Percentiles rank a stretch among this genome's conserved stretches.
Evolutionary conservation across 2,888 invertebrate genomes (phyloP).

Genomic region (Eucera pruinosa): DNA sequence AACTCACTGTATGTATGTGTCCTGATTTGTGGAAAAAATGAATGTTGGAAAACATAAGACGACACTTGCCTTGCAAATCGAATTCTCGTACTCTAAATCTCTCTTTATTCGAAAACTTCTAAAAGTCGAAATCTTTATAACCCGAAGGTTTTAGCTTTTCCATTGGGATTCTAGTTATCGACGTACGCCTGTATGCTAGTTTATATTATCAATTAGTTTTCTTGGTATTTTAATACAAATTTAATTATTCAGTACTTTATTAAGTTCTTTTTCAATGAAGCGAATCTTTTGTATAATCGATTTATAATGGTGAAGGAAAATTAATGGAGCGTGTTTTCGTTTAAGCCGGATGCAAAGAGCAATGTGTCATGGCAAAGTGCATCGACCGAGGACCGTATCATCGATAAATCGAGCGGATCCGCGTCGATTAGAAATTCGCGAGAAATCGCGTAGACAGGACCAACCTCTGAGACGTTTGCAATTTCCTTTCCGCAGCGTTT

Average conservation of each 20-base stretch:
- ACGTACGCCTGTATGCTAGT: too few relatives aligned
- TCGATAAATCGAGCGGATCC: constrained; percentile 55
- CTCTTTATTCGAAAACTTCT: too few relatives aligned
- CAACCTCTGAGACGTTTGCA: constrained; percentile 28
- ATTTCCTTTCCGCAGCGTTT: constrained; percentile 45
- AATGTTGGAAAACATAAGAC: too few relatives aligned
- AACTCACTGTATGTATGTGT: too few relatives aligned
- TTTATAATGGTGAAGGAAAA: neutral
- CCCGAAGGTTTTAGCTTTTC: too few relatives aligned
- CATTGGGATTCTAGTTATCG: too few relatives aligned
- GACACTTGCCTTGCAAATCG: too few relatives aligned
- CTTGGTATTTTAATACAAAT: neutral
- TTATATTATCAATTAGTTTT: neutral
- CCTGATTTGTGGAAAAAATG: too few relatives aligned
- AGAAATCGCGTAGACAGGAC: constrained; percentile 48
- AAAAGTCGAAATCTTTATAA: too few relatives aligned
- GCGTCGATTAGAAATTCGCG: constrained; percentile 58
- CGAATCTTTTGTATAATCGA: neutral
- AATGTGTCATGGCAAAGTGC: constrained; percentile 7
- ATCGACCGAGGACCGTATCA: constrained; percentile 32
- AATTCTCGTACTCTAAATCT: too few relatives aligned
- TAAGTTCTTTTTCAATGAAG: too few relatives aligned
- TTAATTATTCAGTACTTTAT: too few relatives aligned
- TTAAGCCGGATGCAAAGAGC: neutral
- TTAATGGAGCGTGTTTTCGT: constrained; percentile 1